A percentile compares a stretch with the other conserved stretches of the same genome.
Conservation (phyloP, 2,797 vertebrate genomes). For the Linurgus olivaceus region DNA sequence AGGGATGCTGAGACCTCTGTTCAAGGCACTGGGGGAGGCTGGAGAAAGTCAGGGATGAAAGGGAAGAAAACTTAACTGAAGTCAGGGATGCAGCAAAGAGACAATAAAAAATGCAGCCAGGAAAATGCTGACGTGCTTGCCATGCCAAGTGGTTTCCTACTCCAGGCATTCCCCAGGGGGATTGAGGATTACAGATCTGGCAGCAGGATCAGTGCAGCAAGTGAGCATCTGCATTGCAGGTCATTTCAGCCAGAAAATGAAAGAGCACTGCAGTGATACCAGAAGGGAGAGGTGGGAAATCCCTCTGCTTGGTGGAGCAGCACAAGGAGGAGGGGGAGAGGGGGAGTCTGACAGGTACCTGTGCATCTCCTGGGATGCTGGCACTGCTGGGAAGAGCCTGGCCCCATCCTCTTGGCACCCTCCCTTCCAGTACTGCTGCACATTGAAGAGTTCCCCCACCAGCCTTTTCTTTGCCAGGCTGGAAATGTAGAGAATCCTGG, state of each 20-base stretch:
- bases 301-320: not conserved
- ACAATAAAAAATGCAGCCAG: not conserved
- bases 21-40: not conserved
- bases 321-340: accelerated
- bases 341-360: not conserved
- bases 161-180: not conserved
- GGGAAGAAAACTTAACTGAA: not conserved
- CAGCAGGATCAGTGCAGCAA: not conserved
- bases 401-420: not conserved
- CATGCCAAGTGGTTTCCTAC: not conserved
- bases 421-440: not conserved
- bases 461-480: not conserved
- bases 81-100: not conserved
- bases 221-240: conserved; percentile 58
- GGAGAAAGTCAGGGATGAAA: not conserved
- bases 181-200: not conserved
- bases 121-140: conserved; percentile 6
- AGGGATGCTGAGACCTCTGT: accelerated
- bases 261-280: not conserved
- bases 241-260: not conserved
- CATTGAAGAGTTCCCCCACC: not conserved
- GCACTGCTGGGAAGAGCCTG: not conserved
- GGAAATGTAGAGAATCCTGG: not conserved
- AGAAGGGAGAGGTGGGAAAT: not conserved
- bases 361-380: not conserved